Base-by-base conservation (phyloP, 2,797 vertebrate species). In the Microctenopoma steveboyesi region DNA sequence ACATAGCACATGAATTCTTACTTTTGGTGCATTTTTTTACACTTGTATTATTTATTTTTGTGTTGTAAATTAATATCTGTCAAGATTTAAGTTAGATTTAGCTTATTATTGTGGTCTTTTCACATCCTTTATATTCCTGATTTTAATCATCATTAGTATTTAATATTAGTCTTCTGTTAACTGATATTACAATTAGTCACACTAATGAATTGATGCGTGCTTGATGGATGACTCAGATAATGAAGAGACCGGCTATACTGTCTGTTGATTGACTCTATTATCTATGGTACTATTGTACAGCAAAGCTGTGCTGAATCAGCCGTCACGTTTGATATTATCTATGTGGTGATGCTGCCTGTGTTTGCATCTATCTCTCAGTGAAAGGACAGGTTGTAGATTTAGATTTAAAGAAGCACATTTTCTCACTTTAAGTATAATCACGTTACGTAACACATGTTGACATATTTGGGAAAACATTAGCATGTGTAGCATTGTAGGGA, bases 141-240 rank as follows among this genome's bases (percentile, higher is more conserved):
- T 42, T 35, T 15, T 13, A 58, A 72, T 43, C 1, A 2, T n/a
- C 49, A 18, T 42, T 33, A 49, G 16, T 37, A 53, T 14, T 62
- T 56, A 56, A 54, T 28, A 16, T 2, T 52, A 45, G 47, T 40
- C 4, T 49, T 66, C 4, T 42, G 50, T 18, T 33, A 47, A 40
- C 14, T 53, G 18, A 50, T 70, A 57, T 61, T 1, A 52, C 64
- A 13, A 54, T 27, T 16, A 35, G 14, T 10, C 6, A 30, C 40
- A 37, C 0, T 35, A 16, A 62, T 56, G 7, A 15, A 18, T n/a
- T 33, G 3, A 30, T 59, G 51, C 28, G 40, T 50, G 55, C 12
- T 45, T 70, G 35, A 68, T 15, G 11, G 50, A 61, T 14, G n/a
- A 30, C 5, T 42, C 47, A 22, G 27, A 15, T 49, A 25, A 54